Conservation (phyloP, 1,140 invertebrate species). For the Cotesia typhae region DNA sequence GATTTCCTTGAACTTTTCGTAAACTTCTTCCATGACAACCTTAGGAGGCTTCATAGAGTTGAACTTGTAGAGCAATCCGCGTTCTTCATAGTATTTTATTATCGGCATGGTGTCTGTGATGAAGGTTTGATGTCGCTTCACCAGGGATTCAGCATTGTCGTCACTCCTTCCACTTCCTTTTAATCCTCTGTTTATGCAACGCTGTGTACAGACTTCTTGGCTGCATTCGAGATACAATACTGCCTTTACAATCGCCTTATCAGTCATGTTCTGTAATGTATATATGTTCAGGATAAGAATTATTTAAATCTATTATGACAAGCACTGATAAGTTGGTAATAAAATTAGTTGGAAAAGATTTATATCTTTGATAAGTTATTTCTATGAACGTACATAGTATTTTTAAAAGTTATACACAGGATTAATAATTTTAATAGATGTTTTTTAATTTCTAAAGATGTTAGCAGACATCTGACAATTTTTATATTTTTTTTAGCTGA, state of each 20-base stretch:
- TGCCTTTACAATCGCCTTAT: constrained; percentile 86
- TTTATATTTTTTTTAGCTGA: no score
- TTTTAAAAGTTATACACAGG: no score
- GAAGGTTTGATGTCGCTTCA: constrained; percentile 92
- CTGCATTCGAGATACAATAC: constrained; percentile 95
- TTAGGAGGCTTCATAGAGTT: constrained; percentile 76
- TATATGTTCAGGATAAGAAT: no score
- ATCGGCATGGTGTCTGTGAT: constrained; percentile 92
- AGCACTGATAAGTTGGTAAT: no score
- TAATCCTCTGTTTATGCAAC: constrained; percentile 87
- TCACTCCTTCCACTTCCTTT: constrained; percentile 92
- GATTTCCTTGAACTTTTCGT: constrained; percentile 59
- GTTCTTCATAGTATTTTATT: constrained; percentile 82
- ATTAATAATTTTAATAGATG: no score
- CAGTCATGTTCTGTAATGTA: constrained; percentile 74
- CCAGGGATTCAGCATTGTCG: constrained; percentile 92
- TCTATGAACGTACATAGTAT: no score
- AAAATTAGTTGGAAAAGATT: no score
- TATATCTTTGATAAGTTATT: no score
- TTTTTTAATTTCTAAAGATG: no score
- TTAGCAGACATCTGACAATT: no score
- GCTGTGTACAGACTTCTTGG: constrained; percentile 81
- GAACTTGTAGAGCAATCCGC: constrained; percentile 80
- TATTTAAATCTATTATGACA: no score
- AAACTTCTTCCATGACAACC: constrained; percentile 75